phyloP scores from a whole-genome alignment of 37 sponge, comb jelly and placozoan species.

The Halisarca cf. caerulea region DNA sequence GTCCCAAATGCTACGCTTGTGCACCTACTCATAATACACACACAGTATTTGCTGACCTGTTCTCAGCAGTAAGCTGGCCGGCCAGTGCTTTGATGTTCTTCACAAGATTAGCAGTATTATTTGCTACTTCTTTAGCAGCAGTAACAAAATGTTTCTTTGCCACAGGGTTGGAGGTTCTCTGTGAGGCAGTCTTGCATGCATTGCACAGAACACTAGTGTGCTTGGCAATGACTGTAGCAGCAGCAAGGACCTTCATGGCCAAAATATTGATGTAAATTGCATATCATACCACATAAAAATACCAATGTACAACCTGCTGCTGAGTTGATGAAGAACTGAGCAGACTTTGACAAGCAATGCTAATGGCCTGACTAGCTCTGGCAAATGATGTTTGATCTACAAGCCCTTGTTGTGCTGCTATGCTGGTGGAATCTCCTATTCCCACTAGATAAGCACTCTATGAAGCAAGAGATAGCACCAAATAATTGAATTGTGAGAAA shows the following conservation, averaged over 20 bases:
- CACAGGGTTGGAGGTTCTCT: constrained; percentile 93
- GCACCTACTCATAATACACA: too few species aligned
- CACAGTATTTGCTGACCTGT: too few species aligned
- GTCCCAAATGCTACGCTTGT: too few species aligned
- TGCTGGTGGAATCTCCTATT: constrained; percentile 89
- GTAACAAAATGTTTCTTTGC: constrained; percentile 98
- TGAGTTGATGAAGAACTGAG: constrained; percentile 68
- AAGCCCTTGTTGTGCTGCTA: constrained; percentile 84
- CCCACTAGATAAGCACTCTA: constrained; percentile 95
- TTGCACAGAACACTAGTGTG: constrained; percentile 96
- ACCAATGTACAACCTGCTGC: constrained; percentile 52
- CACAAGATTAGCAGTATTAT: constrained; percentile 82
- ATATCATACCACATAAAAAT: too few species aligned
- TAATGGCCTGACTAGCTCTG: constrained; percentile 81
- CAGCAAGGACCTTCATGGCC: constrained; percentile 87
- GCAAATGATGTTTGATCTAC: constrained; percentile 89
- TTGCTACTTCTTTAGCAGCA: constrained; percentile 96
- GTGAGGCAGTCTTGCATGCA: constrained; percentile 93
- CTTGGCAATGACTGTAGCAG: constrained; percentile 97
- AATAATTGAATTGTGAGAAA: not conserved
- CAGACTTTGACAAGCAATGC: constrained; percentile 81
- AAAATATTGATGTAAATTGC: too few species aligned
- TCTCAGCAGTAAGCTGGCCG: constrained; percentile 70
- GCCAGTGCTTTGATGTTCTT: constrained; percentile 89
- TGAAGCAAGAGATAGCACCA: not conserved